Evolutionary conservation across 2,113 vertebrate genomes (phyloP), one percentile per base, ranked within the genome.

Genomic region (Crypturellus undulatus): DNA sequence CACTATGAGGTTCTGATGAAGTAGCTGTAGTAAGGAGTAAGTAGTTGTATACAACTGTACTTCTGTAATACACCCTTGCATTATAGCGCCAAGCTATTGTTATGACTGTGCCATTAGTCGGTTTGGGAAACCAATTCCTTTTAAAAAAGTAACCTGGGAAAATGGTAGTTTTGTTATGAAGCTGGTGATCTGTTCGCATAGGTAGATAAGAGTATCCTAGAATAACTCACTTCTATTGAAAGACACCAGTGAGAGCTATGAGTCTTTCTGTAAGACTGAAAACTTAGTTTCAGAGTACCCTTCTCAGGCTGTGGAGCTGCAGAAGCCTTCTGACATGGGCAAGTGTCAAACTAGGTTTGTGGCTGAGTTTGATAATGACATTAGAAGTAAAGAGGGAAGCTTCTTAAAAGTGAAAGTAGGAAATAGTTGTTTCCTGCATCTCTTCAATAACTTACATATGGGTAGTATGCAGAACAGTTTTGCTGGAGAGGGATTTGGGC

Each of bases 251-350:
- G 87, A 59, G 47, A 81, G n/a, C 28, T 78, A 19, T 75, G 40
- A 64, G 34, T 89, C 4, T 67, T 86, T 91, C 64, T 75, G 18
- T 78, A 87, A 76, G 58, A 65, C 52, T 67, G 60, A 25, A 36
- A 58, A 22, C 79, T 58, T 90, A 80, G 36, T 76, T 87, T 78
- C n/a, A 22, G 47, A 63, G 65, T 72, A 90, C 58, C 92, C 69
- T 91, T 43, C 73, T 78, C n/a, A 28, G 76, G 47, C 34, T 42
- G 3, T 81, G 86, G 79, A 51, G 52, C 73, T 22, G 40, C 43
- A 84, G 72, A 87, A 87, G 72, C 79, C 52, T 69, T 95, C 71
- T 89, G 52, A 72, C 89, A 90, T 86, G 60, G 92, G 51, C 65
- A 47, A 6, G 34, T 81, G 89, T 58, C 77, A 38, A 38, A 38